Base-by-base conservation (phyloP, 1,140 invertebrate species). In the Drosophila oshimai region DNA sequence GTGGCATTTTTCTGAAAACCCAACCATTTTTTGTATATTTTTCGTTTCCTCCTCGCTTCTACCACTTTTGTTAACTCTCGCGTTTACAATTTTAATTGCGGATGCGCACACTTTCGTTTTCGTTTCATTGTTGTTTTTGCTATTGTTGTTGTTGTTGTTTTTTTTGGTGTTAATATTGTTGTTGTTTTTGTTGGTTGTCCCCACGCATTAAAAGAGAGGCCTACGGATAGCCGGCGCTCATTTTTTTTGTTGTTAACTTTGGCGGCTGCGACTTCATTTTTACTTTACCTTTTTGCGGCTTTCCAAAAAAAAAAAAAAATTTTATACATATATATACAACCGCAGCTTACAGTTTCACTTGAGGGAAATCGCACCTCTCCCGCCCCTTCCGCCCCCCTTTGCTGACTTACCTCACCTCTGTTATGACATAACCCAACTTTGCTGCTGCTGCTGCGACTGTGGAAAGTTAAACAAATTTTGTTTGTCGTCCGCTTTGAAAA, bases 31-130 rank as follows among this genome's bases (percentile, higher is more conserved):
- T 29, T 13, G 24, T 41, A 15, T 24, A 13, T 28, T 12, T 33
- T 17, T 17, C 15, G 15, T 33, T 51, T 29, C 49, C 33, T 7
- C 34, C 31, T 28, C 24, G 36, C 31, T 58, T 57, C 42, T 57
- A 46, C 53, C 20, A 65, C 60, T 41, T 71, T 72, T 72, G 53
- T 60, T 36, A 73, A 62, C 69, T 72, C 70, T 73, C 58, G 69
- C 69, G 70, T 39, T 73, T 73, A 73, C 70, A 73, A 73, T 80
- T 86, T 86, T 87, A 86, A 86, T 86, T 86, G 80, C 80, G 80
- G 80, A 86, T 86, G 80, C 80, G 79, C 79, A 79, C 81, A 86
- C 80, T 86, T 86, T 86, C 80, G 80, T 86, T 84, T 84, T 84
- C 71, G 60, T 83, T 83, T 83, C 62, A 69, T 29, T 49, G 20